These are phyloP conservation scores for Calyptommatus sinebrachiatus DNA, from an alignment of 2,113 vertebrate genomes.

Conservation along the genomic window DNA sequence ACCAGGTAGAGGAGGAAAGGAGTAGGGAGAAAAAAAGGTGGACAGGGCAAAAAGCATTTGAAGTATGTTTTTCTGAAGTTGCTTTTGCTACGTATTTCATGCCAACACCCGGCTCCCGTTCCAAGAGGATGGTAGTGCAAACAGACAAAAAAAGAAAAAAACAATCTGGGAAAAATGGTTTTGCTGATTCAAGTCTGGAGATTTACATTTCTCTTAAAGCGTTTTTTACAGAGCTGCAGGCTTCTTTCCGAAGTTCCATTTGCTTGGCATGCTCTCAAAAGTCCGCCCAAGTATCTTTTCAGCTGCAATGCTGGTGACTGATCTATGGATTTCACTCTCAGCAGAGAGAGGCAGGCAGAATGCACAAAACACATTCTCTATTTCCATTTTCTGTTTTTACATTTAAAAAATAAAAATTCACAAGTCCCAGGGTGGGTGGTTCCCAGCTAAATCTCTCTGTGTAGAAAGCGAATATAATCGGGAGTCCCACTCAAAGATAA, in stretches of 20 bases:
- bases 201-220: conserved; percentile 47
- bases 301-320: conserved; percentile 73
- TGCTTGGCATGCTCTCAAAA: conserved; percentile 59
- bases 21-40: too few species aligned
- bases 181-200: conserved; percentile 68
- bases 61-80: neutral
- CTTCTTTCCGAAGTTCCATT: conserved; percentile 34
- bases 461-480: conserved; percentile 21
- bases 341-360: conserved; percentile 41
- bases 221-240: conserved; percentile 61
- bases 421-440: neutral
- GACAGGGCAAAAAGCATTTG: conserved; percentile 29
- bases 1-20: conserved; percentile 48
- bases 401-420: conserved; percentile 31
- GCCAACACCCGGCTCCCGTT: conserved; percentile 35
- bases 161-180: conserved; percentile 47
- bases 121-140: too few species aligned
- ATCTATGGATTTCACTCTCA: conserved; percentile 62
- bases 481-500: conserved; percentile 68
- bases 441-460: too few species aligned
- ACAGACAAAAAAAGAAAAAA: conserved; percentile 43
- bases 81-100: neutral
- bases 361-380: neutral
- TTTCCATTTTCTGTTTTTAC: neutral
- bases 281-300: conserved; percentile 45